Conservation (phyloP, 2,888 invertebrate genomes). For the Latheticus oryzae region DNA sequence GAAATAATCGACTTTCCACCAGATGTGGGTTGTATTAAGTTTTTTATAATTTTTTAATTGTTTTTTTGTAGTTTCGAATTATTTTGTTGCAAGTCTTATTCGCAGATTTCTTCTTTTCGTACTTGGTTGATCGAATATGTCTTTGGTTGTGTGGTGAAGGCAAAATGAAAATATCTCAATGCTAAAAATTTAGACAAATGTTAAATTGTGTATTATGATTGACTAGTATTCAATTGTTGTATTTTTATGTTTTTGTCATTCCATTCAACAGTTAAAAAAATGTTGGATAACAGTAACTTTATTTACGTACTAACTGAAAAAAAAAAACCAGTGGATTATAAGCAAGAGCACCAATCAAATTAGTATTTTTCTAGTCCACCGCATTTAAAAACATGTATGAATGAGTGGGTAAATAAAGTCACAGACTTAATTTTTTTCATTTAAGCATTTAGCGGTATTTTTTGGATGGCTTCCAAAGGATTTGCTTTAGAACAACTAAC, state of each 20-base stretch:
- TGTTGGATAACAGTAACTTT: constrained; percentile 10
- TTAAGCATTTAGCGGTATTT: constrained; percentile 62
- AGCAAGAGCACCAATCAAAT: constrained; percentile 25
- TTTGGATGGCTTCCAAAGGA: constrained; percentile 59
- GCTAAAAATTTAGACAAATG: constrained; percentile 12
- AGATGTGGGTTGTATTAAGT: no score
- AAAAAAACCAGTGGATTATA: constrained; percentile 28
- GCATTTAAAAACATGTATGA: constrained; percentile 31
- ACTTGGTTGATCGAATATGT: constrained; percentile 85
- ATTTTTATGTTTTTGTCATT: constrained; percentile 37
- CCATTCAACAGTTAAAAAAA: constrained; percentile 22
- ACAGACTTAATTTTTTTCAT: not conserved
- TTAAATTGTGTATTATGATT: constrained; percentile 25
- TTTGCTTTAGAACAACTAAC: constrained; percentile 58
- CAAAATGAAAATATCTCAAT: constrained; percentile 62
- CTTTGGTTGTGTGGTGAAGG: constrained; percentile 90
- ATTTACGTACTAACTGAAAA: constrained; percentile 25
- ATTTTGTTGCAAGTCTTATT: constrained; percentile 85
- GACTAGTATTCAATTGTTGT: constrained; percentile 35
- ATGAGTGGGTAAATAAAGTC: constrained; percentile 24
- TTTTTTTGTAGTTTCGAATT: constrained; percentile 84
- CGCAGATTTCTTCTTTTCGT: constrained; percentile 89
- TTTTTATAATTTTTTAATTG: not conserved
- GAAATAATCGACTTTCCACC: constrained; percentile 95
- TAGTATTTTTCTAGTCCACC: constrained; percentile 29